Conservation (phyloP, 2,888 invertebrate genomes). For the Phalera bucephala region DNA sequence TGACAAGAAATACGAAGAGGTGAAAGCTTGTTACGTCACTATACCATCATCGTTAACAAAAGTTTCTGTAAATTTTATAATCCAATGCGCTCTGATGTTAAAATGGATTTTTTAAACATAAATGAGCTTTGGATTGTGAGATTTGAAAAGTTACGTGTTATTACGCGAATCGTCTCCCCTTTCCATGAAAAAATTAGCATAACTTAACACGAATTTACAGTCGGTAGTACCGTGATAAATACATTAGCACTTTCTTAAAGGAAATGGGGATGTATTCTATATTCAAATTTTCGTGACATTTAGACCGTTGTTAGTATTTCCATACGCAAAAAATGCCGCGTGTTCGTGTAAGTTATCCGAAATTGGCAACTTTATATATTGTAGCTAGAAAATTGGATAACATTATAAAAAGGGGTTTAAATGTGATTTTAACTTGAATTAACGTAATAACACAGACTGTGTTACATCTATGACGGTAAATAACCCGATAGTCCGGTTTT, state of each 20-base stretch:
- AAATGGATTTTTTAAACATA: background rate
- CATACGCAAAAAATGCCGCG: background rate
- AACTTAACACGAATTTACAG: conserved; percentile 17
- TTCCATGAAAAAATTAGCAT: conserved; percentile 10
- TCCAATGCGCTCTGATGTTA: background rate
- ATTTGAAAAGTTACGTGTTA: conserved; percentile 22
- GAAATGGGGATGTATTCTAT: conserved; percentile 14
- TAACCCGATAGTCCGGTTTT: conserved; percentile 38
- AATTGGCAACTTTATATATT: background rate
- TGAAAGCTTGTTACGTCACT: conserved; percentile 76
- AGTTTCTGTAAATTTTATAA: background rate
- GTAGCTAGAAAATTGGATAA: background rate
- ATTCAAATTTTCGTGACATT: conserved; percentile 20
- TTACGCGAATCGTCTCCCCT: conserved; percentile 19
- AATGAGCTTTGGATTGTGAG: conserved; percentile 18
- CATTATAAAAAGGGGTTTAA: conserved; percentile 12
- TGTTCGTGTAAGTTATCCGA: background rate
- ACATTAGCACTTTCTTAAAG: conserved; percentile 6
- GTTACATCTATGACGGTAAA: conserved; percentile 25
- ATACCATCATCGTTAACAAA: conserved; percentile 1
- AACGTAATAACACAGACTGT: conserved; percentile 23
- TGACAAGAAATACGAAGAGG: conserved; percentile 99
- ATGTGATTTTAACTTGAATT: conserved; percentile 26
- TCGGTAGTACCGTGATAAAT: conserved; percentile 13
- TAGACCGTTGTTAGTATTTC: conserved; percentile 10